Evolutionary conservation across 2,888 invertebrate species (phyloP), one percentile per base, ranked within the genome.

Genomic region (Bugulina stolonifera): DNA sequence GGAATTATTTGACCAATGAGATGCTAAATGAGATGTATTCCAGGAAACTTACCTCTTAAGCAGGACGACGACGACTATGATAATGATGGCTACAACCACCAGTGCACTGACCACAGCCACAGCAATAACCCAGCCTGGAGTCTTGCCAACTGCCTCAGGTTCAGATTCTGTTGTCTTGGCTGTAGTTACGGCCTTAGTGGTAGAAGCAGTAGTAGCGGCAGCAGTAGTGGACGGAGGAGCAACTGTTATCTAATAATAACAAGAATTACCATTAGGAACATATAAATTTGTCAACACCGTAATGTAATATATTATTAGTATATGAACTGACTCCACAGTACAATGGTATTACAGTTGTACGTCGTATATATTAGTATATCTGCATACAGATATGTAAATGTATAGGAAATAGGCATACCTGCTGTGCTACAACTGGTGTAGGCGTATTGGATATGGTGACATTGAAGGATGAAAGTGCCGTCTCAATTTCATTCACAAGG

Each of bases 1-100:
- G n/a, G n/a, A n/a, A n/a, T n/a, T n/a, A n/a, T n/a, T n/a, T n/a
- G n/a, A n/a, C n/a, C n/a, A n/a, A n/a, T n/a, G n/a, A n/a, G n/a
- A n/a, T n/a, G n/a, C n/a, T 52, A 14, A 52, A 52, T 57, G 23
- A 57, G 10, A n/a, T n/a, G 25, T 5, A 18, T 2, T 25, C 3
- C 64, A 25, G 5, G 64, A 25, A 32, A 64, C 64, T 27, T n/a
- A 64, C 64, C 64, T 64, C 32, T 64, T 64, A 3, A 64, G 1
- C 2, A 64, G 32, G 10, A 64, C 2, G n/a, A 64, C 32, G 18
- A 64, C 64, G 32, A 32, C 32, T 27, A 64, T n/a, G n/a, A 32
- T 32, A 32, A 64, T 32, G 2, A n/a, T 32, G 14, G 32, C 64
- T 5, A 64, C 64, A 34, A 64, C 64, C 10, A 64, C 32, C 14